Conservation (phyloP, 2,888 invertebrate genomes). For the Drosophila siamana region DNA sequence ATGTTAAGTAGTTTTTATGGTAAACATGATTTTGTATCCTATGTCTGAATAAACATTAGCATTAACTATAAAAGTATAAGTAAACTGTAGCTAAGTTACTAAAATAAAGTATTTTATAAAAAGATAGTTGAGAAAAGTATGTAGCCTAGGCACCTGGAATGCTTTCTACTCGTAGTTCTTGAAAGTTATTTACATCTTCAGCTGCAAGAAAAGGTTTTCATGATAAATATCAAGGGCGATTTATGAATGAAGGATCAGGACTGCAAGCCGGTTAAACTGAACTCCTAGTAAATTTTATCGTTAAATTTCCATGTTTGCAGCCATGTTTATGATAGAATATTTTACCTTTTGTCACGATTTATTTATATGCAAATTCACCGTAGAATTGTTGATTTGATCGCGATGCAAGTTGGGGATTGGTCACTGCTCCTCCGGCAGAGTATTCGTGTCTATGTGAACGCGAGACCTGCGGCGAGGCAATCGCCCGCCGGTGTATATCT, state of each 20-base stretch:
- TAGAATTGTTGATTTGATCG: constrained; percentile 83
- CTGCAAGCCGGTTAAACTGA: neutral
- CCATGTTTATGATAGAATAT: neutral
- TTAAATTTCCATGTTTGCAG: neutral
- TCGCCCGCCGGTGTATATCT: constrained; percentile 84
- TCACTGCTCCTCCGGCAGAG: constrained; percentile 68
- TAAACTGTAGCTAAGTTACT: constrained; percentile 61
- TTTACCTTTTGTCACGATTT: constrained; percentile 44
- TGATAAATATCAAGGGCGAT: neutral
- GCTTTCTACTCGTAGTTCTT: constrained; percentile 32
- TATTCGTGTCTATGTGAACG: constrained; percentile 80
- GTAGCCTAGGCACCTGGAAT: constrained; percentile 41
- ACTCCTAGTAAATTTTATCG: neutral
- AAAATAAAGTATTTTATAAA: constrained; percentile 38
- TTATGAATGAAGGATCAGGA: no score
- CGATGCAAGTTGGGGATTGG: constrained; percentile 55
- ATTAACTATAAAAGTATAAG: constrained; percentile 50
- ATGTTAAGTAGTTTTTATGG: constrained; percentile 33
- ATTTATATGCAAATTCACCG: constrained; percentile 83
- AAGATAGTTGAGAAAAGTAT: constrained; percentile 36
- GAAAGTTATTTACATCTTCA: constrained; percentile 78
- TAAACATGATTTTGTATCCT: constrained; percentile 19
- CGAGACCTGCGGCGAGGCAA: constrained; percentile 75
- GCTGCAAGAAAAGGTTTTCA: constrained; percentile 43
- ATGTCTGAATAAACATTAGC: constrained; percentile 26